Conservation (phyloP, 2,797 vertebrate genomes). For the Spondyliosoma cantharus region DNA sequence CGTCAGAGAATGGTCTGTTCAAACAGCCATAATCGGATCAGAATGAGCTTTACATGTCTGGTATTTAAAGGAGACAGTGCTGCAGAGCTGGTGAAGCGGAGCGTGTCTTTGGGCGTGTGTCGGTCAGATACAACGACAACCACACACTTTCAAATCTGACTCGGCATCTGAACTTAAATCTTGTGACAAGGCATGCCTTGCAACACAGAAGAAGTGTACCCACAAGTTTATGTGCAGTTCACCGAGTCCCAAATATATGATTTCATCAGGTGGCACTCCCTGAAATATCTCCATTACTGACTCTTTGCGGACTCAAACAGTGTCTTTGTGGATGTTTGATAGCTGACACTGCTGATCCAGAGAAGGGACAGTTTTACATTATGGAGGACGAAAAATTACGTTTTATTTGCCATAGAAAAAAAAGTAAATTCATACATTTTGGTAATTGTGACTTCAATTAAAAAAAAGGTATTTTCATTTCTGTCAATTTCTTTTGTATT, state of each 20-base stretch:
- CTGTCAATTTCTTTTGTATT: background rate
- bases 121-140: background rate
- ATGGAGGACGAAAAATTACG: too few species aligned
- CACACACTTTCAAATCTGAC: background rate
- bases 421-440: background rate
- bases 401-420: too few species aligned
- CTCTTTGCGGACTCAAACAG: slow-evolving; percentile 1
- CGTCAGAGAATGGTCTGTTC: too few species aligned
- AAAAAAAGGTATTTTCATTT: background rate
- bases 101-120: slow-evolving; percentile 1
- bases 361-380: background rate
- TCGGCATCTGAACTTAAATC: background rate
- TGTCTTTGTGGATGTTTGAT: background rate
- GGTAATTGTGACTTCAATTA: background rate
- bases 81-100: slow-evolving; percentile 6
- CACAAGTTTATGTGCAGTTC: background rate
- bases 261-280: background rate
- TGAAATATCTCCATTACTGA: background rate
- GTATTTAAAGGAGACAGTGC: slow-evolving; percentile 47
- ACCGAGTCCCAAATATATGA: background rate
- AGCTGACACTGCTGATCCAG: background rate
- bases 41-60: slow-evolving; percentile 50
- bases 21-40: background rate
- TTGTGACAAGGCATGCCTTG: background rate
- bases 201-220: background rate